phyloP scores from a whole-genome alignment of 2,797 vertebrate genomes.

The Onychomys leucogaster region DNA sequence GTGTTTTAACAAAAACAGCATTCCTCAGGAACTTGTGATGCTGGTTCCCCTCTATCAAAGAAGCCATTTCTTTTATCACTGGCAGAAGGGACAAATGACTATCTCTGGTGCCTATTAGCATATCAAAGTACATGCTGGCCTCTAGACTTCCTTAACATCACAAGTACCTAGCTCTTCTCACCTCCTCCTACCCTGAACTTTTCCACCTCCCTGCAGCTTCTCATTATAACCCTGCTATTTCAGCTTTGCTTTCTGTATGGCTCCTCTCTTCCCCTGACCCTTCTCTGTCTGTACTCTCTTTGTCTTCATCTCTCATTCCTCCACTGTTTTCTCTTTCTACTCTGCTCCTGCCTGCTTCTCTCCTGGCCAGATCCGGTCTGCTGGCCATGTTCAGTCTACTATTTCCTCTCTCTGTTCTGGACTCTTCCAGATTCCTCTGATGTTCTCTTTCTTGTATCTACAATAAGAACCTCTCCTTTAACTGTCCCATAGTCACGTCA shows the following conservation, averaged over 20 bases:
- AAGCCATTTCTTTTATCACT: not conserved
- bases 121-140: not conserved
- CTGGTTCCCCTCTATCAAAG: not conserved
- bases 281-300: not conserved
- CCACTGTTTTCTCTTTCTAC: not conserved
- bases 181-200: not conserved
- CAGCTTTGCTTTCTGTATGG: not conserved
- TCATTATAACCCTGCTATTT: not conserved
- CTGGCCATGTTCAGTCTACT: not conserved
- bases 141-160: not conserved
- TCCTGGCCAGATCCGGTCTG: not conserved
- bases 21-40: not conserved
- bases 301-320: not conserved
- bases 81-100: not conserved
- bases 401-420: not conserved
- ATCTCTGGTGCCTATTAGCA: not conserved
- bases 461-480: not conserved
- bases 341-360: not conserved
- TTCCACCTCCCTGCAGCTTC: not conserved
- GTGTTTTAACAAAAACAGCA: not conserved
- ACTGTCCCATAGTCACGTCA: not conserved
- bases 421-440: not conserved
- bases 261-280: rapidly evolving
- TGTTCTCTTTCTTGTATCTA: not conserved
- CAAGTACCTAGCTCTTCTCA: not conserved